Base-by-base conservation (phyloP, 2,888 invertebrate species). In the Synanthedon tipuliformis region DNA sequence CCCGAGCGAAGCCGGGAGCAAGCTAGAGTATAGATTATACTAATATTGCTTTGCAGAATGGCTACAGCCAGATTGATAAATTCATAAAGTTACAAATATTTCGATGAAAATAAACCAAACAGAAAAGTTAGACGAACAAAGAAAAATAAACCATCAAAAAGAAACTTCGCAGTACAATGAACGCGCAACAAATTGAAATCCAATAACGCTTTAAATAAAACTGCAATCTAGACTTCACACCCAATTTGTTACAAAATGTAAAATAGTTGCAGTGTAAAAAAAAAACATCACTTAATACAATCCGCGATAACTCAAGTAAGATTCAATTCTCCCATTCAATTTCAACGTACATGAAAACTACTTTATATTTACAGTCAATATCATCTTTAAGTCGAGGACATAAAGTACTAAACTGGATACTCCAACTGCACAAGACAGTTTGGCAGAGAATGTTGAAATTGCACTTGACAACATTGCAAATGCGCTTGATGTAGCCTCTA, bases 161-260 rank as follows among this genome's bases (percentile, higher is more conserved):
- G 34, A 34, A 34, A 34, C 34, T 34, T 34, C 34, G 10, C 1
- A 34, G 34, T 34, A 34, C 34, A 34, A 8, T 34, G 34, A 34
- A 45, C 45, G 15, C 13, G 15, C 45, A 45, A 45, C 45, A 45
- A 45, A 45, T 45, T 15, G 45, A 15, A 45, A 45, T 45, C 45
- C 45, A 45, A 45, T 45, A 34, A 13, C 45, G n/a, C 45, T 45
- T 34, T 45, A 45, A 45, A 45, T 45, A 45, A 45, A 45, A 45
- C 45, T 15, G n/a, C 15, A 45, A 45, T 45, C 45, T 13, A 45
- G 45, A 45, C n/a, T 45, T 45, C 63, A 16, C 63, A 55, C 61
- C 53, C 74, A 71, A 75, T 75, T 76, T 74, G 69, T 66, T 59
- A 62, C 62, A 61, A 65, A 71, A 71, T 70, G 66, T 69, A 71